Conservation (phyloP, 2,113 vertebrate genomes). For the Carlito syrichta region DNA sequence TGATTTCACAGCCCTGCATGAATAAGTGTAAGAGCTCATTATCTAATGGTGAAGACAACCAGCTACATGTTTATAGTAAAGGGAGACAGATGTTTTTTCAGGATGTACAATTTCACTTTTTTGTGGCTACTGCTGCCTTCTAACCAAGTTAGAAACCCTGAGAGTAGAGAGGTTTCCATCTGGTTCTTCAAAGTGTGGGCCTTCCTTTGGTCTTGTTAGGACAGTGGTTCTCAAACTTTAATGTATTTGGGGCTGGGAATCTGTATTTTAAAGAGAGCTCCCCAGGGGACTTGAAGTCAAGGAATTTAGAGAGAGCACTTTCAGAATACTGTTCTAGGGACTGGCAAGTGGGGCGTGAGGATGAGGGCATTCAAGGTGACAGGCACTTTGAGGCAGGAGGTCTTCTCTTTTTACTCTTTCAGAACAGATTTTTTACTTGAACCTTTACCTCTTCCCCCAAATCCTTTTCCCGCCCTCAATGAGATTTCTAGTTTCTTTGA, state of each 20-base stretch:
- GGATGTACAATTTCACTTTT: no score
- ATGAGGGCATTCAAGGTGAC: not conserved
- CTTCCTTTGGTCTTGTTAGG: not conserved
- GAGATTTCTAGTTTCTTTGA: not conserved
- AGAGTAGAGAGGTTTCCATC: not conserved
- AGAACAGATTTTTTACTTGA: not conserved
- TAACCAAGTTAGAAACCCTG: not conserved
- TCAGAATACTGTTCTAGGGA: not conserved
- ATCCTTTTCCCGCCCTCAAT: not conserved
- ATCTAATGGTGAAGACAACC: not conserved
- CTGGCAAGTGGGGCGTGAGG: not conserved
- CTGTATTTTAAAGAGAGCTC: not conserved
- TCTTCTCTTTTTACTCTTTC: not conserved
- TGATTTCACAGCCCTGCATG: constrained; percentile 91
- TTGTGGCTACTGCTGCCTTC: not conserved
- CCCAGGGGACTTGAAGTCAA: not conserved
- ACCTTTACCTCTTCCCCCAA: not conserved
- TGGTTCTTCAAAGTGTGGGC: not conserved
- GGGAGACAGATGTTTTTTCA: rapidly evolving
- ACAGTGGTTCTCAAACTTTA: not conserved
- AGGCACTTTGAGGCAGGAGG: not conserved
- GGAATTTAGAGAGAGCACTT: not conserved
- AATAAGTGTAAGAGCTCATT: constrained; percentile 55
- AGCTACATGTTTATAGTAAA: not conserved
- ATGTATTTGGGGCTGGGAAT: not conserved